Conservation (phyloP, 2,797 vertebrate species). For the Cyprinodon diabolis region DNA sequence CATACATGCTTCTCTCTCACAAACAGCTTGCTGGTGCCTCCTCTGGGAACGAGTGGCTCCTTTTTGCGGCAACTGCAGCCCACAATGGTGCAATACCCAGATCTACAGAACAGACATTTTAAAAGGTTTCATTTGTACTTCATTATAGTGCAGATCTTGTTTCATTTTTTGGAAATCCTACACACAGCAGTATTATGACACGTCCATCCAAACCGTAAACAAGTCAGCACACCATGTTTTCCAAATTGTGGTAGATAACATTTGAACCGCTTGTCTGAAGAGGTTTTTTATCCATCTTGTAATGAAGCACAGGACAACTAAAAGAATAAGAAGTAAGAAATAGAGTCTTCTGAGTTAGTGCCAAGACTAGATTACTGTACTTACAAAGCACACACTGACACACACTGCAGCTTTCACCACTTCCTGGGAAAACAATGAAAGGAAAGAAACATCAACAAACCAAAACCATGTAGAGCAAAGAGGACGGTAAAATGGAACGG, state of each 20-base stretch:
- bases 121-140: constrained; percentile 60
- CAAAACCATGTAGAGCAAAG: constrained; percentile 68
- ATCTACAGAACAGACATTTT: constrained; percentile 51
- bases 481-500: constrained; percentile 71
- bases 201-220: constrained; percentile 68
- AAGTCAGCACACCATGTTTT: constrained; percentile 64
- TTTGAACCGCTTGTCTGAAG: constrained; percentile 50
- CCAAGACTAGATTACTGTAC: constrained; percentile 61
- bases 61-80: constrained; percentile 72
- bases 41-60: constrained; percentile 66
- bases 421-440: constrained; percentile 83
- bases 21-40: constrained; percentile 73
- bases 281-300: constrained; percentile 60
- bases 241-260: constrained; percentile 63
- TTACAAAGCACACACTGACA: constrained; percentile 32
- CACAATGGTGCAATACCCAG: constrained; percentile 62
- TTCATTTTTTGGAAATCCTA: constrained; percentile 68
- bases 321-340: constrained; percentile 40
- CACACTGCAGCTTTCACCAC: constrained; percentile 73
- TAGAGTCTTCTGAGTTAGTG: constrained; percentile 45
- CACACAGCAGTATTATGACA: constrained; percentile 64
- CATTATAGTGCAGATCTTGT: constrained; percentile 50
- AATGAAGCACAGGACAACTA: constrained; percentile 60
- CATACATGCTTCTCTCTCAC: constrained; percentile 79
- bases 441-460: constrained; percentile 81